phyloP scores from a whole-genome alignment of 2,113 vertebrate species.

The Melanerpes formicivorus region DNA sequence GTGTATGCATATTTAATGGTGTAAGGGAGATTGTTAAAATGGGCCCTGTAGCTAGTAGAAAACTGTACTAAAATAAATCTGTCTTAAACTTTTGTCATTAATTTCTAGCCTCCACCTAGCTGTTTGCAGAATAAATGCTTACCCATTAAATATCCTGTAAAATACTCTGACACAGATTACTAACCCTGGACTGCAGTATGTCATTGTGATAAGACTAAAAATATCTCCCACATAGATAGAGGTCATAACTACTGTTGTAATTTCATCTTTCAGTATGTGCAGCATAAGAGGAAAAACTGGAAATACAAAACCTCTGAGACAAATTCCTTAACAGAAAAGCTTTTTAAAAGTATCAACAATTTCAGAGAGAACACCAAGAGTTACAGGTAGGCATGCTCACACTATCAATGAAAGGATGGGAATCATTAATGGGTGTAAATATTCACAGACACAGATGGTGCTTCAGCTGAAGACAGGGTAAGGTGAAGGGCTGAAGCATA shows the following conservation, averaged over 20 bases:
- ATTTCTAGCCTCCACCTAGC: not conserved
- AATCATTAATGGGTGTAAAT: not conserved
- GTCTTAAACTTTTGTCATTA: not conserved
- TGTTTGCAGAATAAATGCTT: not conserved
- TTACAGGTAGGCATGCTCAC: not conserved
- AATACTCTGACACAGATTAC: not conserved
- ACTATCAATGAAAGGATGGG: not conserved
- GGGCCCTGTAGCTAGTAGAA: not conserved
- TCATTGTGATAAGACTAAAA: not conserved
- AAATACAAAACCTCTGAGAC: not conserved
- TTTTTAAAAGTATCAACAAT: not conserved
- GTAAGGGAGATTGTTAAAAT: not conserved
- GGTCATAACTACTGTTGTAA: not conserved
- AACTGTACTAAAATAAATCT: not conserved
- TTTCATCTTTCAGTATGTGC: not conserved
- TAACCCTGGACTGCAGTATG: not conserved
- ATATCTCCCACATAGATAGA: not conserved
- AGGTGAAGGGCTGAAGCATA: not conserved
- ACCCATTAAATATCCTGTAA: not conserved
- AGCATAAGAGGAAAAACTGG: not conserved
- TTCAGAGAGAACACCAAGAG: not conserved
- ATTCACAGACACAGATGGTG: not conserved
- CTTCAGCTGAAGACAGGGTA: not conserved
- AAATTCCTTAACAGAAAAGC: not conserved
- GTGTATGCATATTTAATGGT: not conserved